Evolutionary conservation across 2,888 invertebrate species (phyloP).

Genomic region (Tiliacea aurago): DNA sequence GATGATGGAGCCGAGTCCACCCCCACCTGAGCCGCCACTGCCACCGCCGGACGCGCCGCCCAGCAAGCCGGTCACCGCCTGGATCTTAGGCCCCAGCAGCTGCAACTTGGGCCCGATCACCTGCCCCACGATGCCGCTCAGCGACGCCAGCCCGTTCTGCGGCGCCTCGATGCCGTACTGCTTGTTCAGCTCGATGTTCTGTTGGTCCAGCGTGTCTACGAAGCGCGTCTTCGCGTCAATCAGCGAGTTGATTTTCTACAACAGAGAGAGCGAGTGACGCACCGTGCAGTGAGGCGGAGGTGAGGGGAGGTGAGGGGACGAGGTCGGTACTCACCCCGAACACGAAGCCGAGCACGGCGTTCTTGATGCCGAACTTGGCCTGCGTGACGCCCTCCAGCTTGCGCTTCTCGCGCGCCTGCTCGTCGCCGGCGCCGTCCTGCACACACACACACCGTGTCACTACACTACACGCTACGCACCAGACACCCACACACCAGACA

Average conservation of each 20-base stretch:
- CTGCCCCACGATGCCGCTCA: slow-evolving; percentile 92
- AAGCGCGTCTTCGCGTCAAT: slow-evolving; percentile 95
- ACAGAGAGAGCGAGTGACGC: slow-evolving; percentile 67
- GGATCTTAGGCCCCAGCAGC: slow-evolving; percentile 92
- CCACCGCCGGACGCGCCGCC: slow-evolving; percentile 91
- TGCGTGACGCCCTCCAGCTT: slow-evolving; percentile 92
- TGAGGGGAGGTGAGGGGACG: slow-evolving; percentile 1
- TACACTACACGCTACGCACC: slow-evolving; percentile 54
- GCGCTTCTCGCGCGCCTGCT: slow-evolving; percentile 92
- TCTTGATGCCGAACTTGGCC: slow-evolving; percentile 93
- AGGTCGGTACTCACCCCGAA: slow-evolving; percentile 93
- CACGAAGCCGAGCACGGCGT: slow-evolving; percentile 95
- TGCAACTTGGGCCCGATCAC: slow-evolving; percentile 93
- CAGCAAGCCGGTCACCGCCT: slow-evolving; percentile 88
- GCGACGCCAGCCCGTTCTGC: slow-evolving; percentile 90
- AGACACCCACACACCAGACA: slow-evolving; percentile 58
- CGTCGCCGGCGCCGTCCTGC: slow-evolving; percentile 83
- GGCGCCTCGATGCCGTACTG: slow-evolving; percentile 93
- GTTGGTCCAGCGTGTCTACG: slow-evolving; percentile 92
- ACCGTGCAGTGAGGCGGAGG: slow-evolving; percentile 7
- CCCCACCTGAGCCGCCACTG: slow-evolving; percentile 90
- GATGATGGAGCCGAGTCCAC: slow-evolving; percentile 86
- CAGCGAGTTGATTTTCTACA: slow-evolving; percentile 95
- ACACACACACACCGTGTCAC: slow-evolving; percentile 77
- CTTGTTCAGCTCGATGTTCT: slow-evolving; percentile 94